Conservation (phyloP, 2,113 vertebrate genomes). For the Ochotona princeps region DNA sequence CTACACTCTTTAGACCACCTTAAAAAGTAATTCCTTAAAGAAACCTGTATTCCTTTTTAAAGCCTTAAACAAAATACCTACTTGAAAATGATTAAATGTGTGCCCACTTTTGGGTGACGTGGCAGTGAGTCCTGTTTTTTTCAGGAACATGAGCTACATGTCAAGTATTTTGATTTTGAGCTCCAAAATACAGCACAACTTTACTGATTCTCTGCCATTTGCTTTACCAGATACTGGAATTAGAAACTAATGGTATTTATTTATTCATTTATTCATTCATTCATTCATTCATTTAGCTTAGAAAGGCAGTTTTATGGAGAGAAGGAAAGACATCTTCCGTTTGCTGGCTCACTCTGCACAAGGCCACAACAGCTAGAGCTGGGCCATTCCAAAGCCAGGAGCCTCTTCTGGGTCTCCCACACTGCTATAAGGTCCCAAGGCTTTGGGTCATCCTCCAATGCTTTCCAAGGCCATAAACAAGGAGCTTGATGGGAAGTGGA, state of each 20-base stretch:
- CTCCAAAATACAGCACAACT: not conserved
- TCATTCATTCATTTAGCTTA: too few relatives aligned
- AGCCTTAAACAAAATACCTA: not conserved
- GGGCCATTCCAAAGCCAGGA: too few relatives aligned
- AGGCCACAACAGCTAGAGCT: too few relatives aligned
- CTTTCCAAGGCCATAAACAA: too few relatives aligned
- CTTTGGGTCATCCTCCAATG: too few relatives aligned
- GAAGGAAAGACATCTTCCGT: too few relatives aligned
- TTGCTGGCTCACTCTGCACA: too few relatives aligned
- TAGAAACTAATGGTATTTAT: not conserved
- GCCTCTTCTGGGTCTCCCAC: too few relatives aligned
- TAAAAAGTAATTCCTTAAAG: not conserved
- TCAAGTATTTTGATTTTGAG: slow-evolving; percentile 18
- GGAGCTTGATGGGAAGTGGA: too few relatives aligned
- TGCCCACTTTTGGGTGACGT: not conserved
- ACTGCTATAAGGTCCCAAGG: too few relatives aligned
- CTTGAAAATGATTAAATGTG: not conserved
- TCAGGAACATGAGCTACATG: not conserved
- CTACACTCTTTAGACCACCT: not conserved
- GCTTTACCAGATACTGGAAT: not conserved
- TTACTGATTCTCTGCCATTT: not conserved
- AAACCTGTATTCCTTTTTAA: not conserved
- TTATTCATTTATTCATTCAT: too few relatives aligned
- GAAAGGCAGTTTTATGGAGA: too few relatives aligned
- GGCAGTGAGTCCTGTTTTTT: not conserved